Percentiles rank a stretch among this genome's conserved stretches.
These are phyloP conservation scores for Passerculus sandwichensis DNA, from an alignment of 2,797 vertebrate species.

Conservation along the genomic window DNA sequence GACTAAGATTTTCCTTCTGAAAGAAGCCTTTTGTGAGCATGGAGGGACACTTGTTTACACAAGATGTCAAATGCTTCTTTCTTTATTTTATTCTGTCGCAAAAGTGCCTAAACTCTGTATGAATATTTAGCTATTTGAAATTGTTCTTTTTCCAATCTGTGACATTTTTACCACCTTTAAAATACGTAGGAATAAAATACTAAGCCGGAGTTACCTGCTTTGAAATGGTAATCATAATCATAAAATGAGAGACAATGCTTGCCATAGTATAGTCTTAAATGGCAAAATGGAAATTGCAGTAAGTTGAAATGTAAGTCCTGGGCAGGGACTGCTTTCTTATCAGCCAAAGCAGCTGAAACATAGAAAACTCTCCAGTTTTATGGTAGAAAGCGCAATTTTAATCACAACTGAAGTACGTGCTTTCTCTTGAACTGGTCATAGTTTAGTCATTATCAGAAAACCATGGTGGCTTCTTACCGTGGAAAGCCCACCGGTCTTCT, in stretches of 20 bases:
- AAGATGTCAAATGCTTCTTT: not conserved
- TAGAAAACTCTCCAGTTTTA: not conserved
- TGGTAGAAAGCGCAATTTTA: not conserved
- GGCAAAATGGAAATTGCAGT: not conserved
- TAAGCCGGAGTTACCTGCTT: not conserved
- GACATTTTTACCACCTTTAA: not conserved
- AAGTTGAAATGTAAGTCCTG: not conserved
- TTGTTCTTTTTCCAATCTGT: not conserved
- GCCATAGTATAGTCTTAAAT: not conserved
- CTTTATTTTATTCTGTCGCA: not conserved
- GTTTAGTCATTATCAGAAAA: not conserved
- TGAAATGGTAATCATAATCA: not conserved
- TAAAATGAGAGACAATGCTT: not conserved
- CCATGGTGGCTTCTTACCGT: fast-evolving
- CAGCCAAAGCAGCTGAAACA: not conserved
- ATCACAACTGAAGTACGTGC: not conserved
- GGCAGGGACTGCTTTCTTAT: not conserved
- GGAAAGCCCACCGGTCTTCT: not conserved
- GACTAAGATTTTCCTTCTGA: not conserved
- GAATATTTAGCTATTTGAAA: not conserved
- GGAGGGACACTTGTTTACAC: not conserved
- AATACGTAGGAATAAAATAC: not conserved
- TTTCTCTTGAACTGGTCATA: not conserved
- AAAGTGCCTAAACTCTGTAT: not conserved
- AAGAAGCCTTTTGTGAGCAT: not conserved